phyloP scores from a whole-genome alignment of 2,888 invertebrate species.

The Napeogenes inachia region DNA sequence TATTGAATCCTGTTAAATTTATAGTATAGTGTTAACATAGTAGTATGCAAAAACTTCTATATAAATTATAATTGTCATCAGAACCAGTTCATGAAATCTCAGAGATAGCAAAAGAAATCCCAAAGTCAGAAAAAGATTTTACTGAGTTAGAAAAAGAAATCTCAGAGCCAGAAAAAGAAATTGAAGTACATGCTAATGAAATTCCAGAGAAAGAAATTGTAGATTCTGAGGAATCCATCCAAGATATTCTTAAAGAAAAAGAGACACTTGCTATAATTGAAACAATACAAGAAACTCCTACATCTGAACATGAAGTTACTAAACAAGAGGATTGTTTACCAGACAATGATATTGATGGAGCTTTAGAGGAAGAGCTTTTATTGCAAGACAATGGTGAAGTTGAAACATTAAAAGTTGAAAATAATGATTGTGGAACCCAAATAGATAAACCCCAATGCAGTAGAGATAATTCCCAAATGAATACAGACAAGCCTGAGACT shows the following conservation, averaged over 20 bases:
- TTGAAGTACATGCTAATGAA: not conserved
- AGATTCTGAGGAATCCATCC: constrained; percentile 1
- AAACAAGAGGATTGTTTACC: not conserved
- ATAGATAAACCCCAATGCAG: not conserved
- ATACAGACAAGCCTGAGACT: constrained; percentile 4
- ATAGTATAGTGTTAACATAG: too few relatives aligned
- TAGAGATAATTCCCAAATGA: constrained; percentile 23
- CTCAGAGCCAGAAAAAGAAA: constrained; percentile 3
- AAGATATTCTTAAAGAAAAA: not conserved
- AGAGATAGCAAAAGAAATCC: not conserved
- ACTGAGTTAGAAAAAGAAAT: constrained; percentile 10
- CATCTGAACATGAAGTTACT: not conserved
- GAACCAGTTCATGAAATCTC: too few relatives aligned
- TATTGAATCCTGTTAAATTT: too few relatives aligned
- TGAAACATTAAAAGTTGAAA: constrained; percentile 32
- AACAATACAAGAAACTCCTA: not conserved
- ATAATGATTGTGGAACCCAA: not conserved
- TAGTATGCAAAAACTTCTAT: too few relatives aligned
- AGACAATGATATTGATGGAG: not conserved
- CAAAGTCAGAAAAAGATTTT: constrained; percentile 2
- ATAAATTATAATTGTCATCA: too few relatives aligned
- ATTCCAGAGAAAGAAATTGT: not conserved
- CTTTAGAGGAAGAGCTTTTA: constrained; percentile 11
- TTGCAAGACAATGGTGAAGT: constrained; percentile 16
- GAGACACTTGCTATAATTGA: not conserved